A percentile compares a stretch with the other conserved stretches of the same genome.
phyloP scores from a whole-genome alignment of 2,797 vertebrate genomes.

The Alca torda region DNA sequence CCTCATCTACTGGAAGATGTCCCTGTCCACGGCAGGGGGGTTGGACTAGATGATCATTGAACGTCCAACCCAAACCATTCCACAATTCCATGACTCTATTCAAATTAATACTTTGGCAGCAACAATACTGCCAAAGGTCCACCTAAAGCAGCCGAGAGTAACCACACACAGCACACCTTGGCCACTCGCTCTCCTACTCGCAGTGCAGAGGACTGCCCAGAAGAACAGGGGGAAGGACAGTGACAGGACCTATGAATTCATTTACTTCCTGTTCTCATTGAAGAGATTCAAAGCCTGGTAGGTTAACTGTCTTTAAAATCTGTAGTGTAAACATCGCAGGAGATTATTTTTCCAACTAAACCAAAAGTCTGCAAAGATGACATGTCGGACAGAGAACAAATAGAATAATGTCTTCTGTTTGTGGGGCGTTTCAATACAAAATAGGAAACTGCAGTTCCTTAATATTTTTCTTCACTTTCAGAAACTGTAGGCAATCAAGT shows the following conservation, averaged over 20 bases:
- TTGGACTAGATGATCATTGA: neutral
- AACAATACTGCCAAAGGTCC: neutral
- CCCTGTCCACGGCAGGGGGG: accelerated
- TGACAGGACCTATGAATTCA: neutral
- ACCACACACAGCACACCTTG: neutral
- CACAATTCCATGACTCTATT: neutral
- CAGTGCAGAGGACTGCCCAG: accelerated
- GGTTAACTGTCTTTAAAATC: neutral
- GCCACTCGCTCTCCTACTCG: neutral
- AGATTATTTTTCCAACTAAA: neutral
- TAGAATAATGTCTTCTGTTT: constrained; percentile 5
- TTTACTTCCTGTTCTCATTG: neutral
- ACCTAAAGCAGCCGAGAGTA: neutral
- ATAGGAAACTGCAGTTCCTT: neutral
- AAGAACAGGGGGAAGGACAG: accelerated
- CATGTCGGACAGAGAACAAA: neutral
- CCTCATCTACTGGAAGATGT: neutral
- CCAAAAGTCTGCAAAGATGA: neutral
- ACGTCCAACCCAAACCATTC: neutral
- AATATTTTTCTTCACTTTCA: neutral
- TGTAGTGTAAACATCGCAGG: neutral
- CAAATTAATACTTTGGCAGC: neutral
- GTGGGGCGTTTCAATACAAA: neutral
- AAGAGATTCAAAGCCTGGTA: neutral
- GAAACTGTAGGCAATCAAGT: neutral